A percentile compares a stretch with the other conserved stretches of the same genome.
Conservation (phyloP, 2,797 vertebrate genomes). For the Buceros bicornis region DNA sequence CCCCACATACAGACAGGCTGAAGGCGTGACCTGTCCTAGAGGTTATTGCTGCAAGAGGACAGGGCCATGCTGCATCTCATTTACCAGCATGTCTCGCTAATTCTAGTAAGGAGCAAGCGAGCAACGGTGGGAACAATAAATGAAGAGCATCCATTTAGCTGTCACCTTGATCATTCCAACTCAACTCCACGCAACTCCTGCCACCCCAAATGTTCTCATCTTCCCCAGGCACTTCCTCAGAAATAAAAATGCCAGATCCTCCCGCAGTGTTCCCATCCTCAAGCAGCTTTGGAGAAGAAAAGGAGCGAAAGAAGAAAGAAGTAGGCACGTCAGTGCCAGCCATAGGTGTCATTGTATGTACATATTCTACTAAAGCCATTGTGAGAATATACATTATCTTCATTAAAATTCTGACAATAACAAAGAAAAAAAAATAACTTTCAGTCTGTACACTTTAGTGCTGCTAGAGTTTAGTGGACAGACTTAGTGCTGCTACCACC, state of each 20-base stretch:
- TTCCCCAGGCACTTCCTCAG: not conserved
- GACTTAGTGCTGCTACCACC: not conserved
- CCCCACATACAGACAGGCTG: not conserved
- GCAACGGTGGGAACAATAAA: not conserved
- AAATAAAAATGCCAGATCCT: not conserved
- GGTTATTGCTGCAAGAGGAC: not conserved
- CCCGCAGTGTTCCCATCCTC: not conserved
- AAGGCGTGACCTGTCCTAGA: not conserved
- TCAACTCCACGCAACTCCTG: not conserved
- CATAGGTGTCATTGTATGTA: too few species aligned
- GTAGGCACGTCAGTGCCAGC: not conserved
- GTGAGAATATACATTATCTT: not conserved
- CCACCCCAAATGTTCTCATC: not conserved
- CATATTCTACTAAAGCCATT: not conserved
- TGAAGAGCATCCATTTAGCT: not conserved
- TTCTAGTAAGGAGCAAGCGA: not conserved
- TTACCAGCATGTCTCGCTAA: not conserved
- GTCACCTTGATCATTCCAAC: not conserved
- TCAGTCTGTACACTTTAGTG: not conserved
- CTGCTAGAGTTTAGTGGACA: too few species aligned
- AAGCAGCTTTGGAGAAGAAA: not conserved
- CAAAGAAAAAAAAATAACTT: not conserved
- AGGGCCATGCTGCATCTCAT: not conserved
- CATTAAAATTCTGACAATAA: not conserved
- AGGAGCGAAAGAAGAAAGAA: accelerated